Base-by-base conservation (phyloP, 2,888 invertebrate genomes). In the Scaptomyza polygonia region DNA sequence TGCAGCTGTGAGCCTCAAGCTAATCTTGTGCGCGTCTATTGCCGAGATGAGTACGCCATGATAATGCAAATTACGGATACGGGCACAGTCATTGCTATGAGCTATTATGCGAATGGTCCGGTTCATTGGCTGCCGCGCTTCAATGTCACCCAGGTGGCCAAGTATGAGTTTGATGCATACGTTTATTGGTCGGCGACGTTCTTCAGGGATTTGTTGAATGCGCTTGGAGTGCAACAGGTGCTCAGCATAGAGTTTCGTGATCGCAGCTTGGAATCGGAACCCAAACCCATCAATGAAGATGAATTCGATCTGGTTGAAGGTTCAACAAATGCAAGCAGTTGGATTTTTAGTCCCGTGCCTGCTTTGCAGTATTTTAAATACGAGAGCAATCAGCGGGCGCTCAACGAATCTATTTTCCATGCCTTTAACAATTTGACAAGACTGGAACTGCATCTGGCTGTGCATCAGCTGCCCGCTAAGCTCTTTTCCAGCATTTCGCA, bases 101-200 rank as follows among this genome's bases (percentile, higher is more conserved):
- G 86, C 49, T 84, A 84, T 39, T 84, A 78, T 36, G 51, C 78
- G 8, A 30, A 25, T 1, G 30, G 27, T 2, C 42, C 43, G 2
- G 43, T 86, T 4, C 29, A 36, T 3, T 78, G 78, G 78, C 34
- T 84, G 45, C 84, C 84, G 5, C 59, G 69, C 3, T 72, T 84
- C 30, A 61, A 80, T 52, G 64, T 84, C 25, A 52, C 27, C 2
- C 64, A 70, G 14, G 64, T 84, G 51, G 63, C 52, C 0, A 68
- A 69, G 47, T 78, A 88, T 27, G 86, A 88, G 47, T 83, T 84
- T 29, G 88, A 84, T 29, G 84, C 84, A 0, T 88, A 84, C 34
- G 64, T 47, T 39, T 84, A 70, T 53, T 84, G 84, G 84, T 68
- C 78, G 25, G 64, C 68, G 11, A 49, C 70, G 0, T 86, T 88